Base-by-base conservation (phyloP, 1,140 invertebrate genomes). In the Caenorhabditis tropicalis region DNA sequence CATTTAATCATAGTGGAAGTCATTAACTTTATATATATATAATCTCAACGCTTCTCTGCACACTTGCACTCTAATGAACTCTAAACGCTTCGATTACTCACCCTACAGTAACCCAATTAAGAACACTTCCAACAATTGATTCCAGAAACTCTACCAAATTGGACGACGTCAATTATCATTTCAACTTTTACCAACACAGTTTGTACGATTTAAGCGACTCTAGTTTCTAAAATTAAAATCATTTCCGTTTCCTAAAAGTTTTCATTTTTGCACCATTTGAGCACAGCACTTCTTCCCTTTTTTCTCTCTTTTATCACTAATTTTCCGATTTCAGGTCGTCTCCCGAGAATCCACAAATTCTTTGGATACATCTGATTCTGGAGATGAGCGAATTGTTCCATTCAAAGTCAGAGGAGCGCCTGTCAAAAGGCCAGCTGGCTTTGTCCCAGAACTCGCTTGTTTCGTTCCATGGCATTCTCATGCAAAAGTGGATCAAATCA, bases 391-490 rank as follows among this genome's bases (percentile, higher is more conserved):
- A 87, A 93, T 92, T 87, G 91, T 92, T 88, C 92, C 93, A 58
- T 92, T 95, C 29, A 94, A 94, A 92, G 95, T 96, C 27, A 94
- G 94, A 90, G 92, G 93, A 46, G 96, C 95, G 43, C 92, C 93
- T 60, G 94, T 95, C 88, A 95, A 95, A 88, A 95, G 96, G 91
- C 93, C 95, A 33, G 93, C 96, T 24, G 96, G 96, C n/a, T 90
- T 88, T 80, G 86, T 88, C 93, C 95, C 96, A 9, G 95, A 97
- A 88, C 92, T 99, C 70, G 95, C 98, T 87, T 98, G 96, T 92
- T 92, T 98, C 86, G 95, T 96, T 65, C 94, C 94, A 29, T 95
- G 95, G 92, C 93, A 94, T 81, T 95, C 95, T 89, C 94, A 94
- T 82, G 94, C 95, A 91, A 93, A 94, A 65, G 94, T 95, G 39